phyloP scores from a whole-genome alignment of 2,888 invertebrate species.

The Latrodectus hesperus region DNA sequence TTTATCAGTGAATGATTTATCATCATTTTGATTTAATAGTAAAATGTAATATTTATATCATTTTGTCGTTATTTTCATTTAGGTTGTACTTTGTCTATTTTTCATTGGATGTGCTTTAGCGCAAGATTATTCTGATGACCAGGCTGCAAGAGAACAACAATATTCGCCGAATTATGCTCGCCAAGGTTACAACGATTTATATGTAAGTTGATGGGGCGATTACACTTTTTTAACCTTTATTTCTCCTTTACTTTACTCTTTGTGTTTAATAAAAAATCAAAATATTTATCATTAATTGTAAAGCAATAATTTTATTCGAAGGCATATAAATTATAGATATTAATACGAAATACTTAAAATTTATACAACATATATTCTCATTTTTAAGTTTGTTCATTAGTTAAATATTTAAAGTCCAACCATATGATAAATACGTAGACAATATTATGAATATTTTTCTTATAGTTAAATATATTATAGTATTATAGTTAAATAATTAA shows the following conservation, averaged over 20 bases:
- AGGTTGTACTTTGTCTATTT: conserved; percentile 35
- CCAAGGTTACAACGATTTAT: conserved; percentile 39
- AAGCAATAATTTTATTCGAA: too few relatives aligned
- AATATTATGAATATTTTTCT: too few relatives aligned
- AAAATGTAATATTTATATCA: background rate
- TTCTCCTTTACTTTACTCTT: background rate
- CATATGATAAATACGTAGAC: too few relatives aligned
- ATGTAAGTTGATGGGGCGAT: conserved; percentile 33
- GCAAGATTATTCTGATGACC: conserved; percentile 62
- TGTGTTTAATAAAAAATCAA: too few relatives aligned
- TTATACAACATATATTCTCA: background rate
- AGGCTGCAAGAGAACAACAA: conserved; percentile 48
- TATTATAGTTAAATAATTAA: too few relatives aligned
- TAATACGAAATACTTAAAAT: background rate
- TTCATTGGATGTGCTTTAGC: conserved; percentile 32
- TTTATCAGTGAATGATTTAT: background rate
- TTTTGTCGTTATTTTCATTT: background rate
- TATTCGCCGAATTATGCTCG: conserved; percentile 46
- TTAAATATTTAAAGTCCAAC: too few relatives aligned
- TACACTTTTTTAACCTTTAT: background rate
- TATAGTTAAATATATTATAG: too few relatives aligned
- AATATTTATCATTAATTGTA: too few relatives aligned
- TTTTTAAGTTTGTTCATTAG: too few relatives aligned
- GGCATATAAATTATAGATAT: background rate
- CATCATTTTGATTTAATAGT: conserved; percentile 10